Evolutionary conservation across 2,888 invertebrate species (phyloP), one percentile per base, ranked within the genome.

Genomic region (Clepsis dumicolana): DNA sequence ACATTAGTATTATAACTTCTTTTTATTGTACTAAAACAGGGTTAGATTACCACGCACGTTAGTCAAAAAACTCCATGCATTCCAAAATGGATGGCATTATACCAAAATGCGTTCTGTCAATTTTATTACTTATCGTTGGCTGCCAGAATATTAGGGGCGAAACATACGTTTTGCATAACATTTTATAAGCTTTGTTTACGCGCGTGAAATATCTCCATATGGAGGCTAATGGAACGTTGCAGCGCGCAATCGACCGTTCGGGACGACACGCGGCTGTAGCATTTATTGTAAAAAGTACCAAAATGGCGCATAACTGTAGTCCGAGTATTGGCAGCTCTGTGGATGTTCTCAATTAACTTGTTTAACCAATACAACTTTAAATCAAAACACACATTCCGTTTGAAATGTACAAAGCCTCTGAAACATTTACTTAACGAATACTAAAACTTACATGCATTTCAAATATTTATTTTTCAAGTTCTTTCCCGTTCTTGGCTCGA

Each of bases 181-280:
- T 59, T 59, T 52, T 16, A 35, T 38, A 56, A 25, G 38, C 27
- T 67, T 62, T 63, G 63, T 63, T 63, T 41, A 38, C 41, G 52
- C 56, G 54, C 62, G 63, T 52, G 50, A 68, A 50, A 63, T 68
- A 63, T 57, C 57, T 57, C 27, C 63, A 63, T 63, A 57, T 41
- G 38, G 54, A 27, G 57, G 52, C 63, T 68, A 67, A 67, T 67
- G 62, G 67, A 63, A 63, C 67, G 67, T 61, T 63, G 57, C 67
- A 29, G 63, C 24, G 48, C 25, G 63, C 57, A 63, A 41, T 52
- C 57, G 63, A 68, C 57, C 57, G 57, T n/a, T 50, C 54, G 3
- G 29, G 3, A n/a, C 27, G 50, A 16, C 29, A 32, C 64, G 54
- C 64, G 54, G 38, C 41, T 62, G 38, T 18, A 57, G 50, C 18